Conservation (phyloP, 2,888 invertebrate species). For the Pseudolycoriella hygida region DNA sequence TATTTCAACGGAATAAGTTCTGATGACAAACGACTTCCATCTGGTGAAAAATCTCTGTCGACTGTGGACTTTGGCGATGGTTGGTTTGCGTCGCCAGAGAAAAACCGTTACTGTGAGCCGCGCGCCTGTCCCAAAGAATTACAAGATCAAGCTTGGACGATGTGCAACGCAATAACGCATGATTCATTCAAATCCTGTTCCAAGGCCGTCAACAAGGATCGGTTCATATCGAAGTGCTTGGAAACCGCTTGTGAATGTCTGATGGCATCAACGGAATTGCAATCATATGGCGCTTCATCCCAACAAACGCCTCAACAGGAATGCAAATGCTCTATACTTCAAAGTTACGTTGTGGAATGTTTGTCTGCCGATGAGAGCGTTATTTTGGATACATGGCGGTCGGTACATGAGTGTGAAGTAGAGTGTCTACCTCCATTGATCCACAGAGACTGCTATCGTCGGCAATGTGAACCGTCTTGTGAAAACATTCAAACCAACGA, state of each 20-base stretch:
- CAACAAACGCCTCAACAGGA: constrained; percentile 18
- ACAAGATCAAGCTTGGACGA: constrained; percentile 44
- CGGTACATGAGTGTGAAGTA: constrained; percentile 51
- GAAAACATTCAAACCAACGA: constrained; percentile 36
- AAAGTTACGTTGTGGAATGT: constrained; percentile 56
- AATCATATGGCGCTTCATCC: constrained; percentile 16
- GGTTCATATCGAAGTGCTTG: constrained; percentile 52
- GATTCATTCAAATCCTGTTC: constrained; percentile 46
- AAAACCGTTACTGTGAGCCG: constrained; percentile 36
- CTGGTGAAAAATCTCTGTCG: constrained; percentile 40
- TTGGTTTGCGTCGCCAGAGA: constrained; percentile 40
- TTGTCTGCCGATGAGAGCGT: constrained; percentile 41
- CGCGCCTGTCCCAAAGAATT: constrained; percentile 40
- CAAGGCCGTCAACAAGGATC: constrained; percentile 47
- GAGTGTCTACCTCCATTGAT: constrained; percentile 56
- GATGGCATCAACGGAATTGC: constrained; percentile 22
- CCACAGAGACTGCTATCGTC: constrained; percentile 67
- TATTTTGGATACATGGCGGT: constrained; percentile 53
- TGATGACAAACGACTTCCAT: constrained; percentile 56
- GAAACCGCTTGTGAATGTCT: constrained; percentile 62
- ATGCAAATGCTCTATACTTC: constrained; percentile 53
- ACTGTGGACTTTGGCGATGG: constrained; percentile 57
- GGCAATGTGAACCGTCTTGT: constrained; percentile 63
- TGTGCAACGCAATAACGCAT: constrained; percentile 48
- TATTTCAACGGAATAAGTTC: constrained; percentile 43